These are phyloP conservation scores for Taxidea taxus DNA, from an alignment of 2,113 vertebrate species.

Conservation along the genomic window DNA sequence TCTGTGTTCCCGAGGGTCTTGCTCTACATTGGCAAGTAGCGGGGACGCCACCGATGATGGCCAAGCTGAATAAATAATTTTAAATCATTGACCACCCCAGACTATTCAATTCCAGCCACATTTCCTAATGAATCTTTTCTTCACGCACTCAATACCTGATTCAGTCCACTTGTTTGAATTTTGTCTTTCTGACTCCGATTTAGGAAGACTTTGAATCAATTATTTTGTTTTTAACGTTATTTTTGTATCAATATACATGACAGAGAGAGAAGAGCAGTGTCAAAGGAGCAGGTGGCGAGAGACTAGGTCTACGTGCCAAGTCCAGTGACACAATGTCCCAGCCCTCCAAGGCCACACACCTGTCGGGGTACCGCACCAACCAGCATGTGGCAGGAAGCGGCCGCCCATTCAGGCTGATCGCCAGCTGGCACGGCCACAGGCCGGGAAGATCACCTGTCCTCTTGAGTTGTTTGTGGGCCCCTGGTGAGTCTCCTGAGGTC, in stretches of 20 bases:
- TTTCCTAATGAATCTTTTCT: constrained; percentile 31
- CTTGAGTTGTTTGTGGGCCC: neutral
- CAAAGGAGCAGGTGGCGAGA: neutral
- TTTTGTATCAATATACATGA: neutral
- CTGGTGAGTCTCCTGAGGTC: neutral
- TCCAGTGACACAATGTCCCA: neutral
- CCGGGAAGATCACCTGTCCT: neutral
- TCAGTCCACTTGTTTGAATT: neutral
- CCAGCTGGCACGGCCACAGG: rapidly evolving
- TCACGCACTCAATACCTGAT: neutral
- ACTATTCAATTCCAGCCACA: neutral
- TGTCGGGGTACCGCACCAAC: neutral
- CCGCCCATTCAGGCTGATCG: neutral
- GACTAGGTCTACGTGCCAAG: neutral
- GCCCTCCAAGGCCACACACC: too few relatives aligned
- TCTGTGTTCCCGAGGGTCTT: neutral
- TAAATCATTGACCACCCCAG: neutral
- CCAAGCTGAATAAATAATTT: neutral
- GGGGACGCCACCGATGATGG: neutral
- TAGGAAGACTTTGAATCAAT: neutral
- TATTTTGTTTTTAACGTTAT: neutral
- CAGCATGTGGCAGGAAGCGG: rapidly evolving
- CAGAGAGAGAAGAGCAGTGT: neutral
- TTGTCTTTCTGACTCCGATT: neutral
- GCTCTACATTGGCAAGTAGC: neutral